Conservation (phyloP, 2,888 invertebrate genomes). For the Andrena dorsata region DNA sequence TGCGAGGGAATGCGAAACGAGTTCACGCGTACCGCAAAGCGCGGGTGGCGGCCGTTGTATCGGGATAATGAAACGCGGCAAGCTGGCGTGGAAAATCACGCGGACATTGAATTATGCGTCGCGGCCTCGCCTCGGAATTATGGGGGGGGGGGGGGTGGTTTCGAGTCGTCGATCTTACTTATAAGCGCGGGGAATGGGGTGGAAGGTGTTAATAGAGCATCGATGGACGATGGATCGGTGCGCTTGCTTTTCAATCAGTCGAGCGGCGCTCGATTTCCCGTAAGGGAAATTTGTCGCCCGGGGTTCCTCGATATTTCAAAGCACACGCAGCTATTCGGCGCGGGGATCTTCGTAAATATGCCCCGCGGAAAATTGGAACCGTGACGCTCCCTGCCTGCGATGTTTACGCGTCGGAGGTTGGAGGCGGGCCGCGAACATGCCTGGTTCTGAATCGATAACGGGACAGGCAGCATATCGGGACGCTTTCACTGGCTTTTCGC, state of each 20-base stretch:
- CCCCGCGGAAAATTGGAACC: too few species aligned
- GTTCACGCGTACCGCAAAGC: conserved; percentile 28
- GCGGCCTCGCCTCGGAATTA: background rate
- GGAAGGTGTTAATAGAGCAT: background rate
- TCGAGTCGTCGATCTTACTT: background rate
- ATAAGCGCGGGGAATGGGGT: background rate
- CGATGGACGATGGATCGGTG: background rate
- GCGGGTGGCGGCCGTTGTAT: conserved; percentile 36
- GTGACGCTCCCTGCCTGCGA: too few species aligned
- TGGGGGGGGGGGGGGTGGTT: background rate
- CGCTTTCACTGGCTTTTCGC: too few species aligned
- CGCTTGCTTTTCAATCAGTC: background rate
- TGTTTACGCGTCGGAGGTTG: too few species aligned
- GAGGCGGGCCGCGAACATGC: too few species aligned
- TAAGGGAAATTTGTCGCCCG: too few species aligned
- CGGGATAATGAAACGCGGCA: conserved; percentile 50
- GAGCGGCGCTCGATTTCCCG: background rate
- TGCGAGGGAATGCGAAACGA: conserved; percentile 28
- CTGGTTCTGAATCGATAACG: background rate
- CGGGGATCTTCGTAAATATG: too few species aligned
- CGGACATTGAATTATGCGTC: conserved; percentile 41
- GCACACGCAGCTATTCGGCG: too few species aligned
- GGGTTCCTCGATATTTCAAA: too few species aligned
- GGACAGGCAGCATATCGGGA: conserved; percentile 3
- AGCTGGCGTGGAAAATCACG: conserved; percentile 28